phyloP scores from a whole-genome alignment of 1,140 invertebrate species.

The Magallana gigas region DNA sequence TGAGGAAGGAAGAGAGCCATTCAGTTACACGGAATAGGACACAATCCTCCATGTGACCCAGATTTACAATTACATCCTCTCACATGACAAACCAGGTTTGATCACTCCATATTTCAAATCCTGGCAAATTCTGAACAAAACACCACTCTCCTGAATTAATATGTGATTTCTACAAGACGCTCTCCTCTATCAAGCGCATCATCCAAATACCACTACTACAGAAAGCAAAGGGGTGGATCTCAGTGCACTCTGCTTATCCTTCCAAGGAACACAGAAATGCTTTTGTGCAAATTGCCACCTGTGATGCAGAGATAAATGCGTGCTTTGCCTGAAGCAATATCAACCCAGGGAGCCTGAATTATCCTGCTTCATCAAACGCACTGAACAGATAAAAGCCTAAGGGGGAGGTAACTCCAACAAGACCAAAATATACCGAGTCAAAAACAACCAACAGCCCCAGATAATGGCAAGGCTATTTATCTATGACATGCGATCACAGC shows the following conservation, averaged over 20 bases:
- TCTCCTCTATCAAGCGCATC: neutral
- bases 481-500: neutral
- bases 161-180: neutral
- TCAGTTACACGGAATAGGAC: conserved; percentile 30
- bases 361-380: conserved; percentile 15
- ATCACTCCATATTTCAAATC: neutral
- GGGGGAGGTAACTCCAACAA: neutral
- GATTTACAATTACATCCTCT: conserved; percentile 26
- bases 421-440: neutral
- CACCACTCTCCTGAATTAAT: neutral
- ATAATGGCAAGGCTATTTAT: neutral
- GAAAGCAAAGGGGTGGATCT: neutral
- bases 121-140: neutral
- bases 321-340: neutral
- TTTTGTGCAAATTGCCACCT: neutral
- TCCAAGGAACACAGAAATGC: neutral
- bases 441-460: neutral
- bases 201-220: neutral
- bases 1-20: conserved; percentile 6
- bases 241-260: neutral
- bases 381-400: neutral
- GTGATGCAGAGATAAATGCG: neutral
- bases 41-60: neutral
- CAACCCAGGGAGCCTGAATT: neutral
- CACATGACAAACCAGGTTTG: conserved; percentile 4